phyloP scores from a whole-genome alignment of 92 coral and sea anemone species.

The Chrysogorgia sp. region DNA sequence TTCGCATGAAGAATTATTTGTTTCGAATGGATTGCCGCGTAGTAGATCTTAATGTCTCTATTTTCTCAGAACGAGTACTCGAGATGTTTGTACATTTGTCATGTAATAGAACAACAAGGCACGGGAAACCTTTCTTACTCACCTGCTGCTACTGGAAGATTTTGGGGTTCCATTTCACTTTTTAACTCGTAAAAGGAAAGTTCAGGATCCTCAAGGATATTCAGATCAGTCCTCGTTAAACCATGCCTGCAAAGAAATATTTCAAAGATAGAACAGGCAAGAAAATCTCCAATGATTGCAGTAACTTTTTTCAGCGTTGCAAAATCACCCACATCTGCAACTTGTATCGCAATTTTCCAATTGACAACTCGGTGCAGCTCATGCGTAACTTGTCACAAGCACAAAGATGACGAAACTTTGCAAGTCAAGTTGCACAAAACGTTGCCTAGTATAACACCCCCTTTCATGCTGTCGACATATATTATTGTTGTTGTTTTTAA shows the following conservation, averaged over 20 bases:
- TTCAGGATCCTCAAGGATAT: constrained; percentile 91
- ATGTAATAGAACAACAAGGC: too few species aligned
- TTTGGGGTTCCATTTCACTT: constrained; percentile 62
- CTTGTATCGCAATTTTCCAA: neutral
- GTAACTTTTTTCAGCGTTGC: neutral
- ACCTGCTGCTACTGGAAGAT: constrained; percentile 57
- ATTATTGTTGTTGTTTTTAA: too few species aligned
- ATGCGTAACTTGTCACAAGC: too few species aligned
- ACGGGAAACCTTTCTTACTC: constrained; percentile 40
- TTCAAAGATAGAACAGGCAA: neutral
- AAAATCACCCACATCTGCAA: neutral
- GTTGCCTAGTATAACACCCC: too few species aligned
- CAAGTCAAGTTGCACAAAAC: too few species aligned
- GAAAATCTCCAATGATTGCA: neutral
- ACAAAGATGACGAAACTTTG: too few species aligned
- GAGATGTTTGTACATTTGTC: too few species aligned
- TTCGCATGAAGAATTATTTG: too few species aligned
- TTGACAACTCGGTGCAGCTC: neutral
- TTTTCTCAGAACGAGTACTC: too few species aligned
- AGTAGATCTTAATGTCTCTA: too few species aligned
- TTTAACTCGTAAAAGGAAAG: constrained; percentile 84
- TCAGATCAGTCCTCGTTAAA: constrained; percentile 90
- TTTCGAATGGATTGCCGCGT: too few species aligned
- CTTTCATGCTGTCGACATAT: too few species aligned
- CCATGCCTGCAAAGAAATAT: constrained; percentile 78